A percentile compares a stretch with the other conserved stretches of the same genome.
These are phyloP conservation scores for Falco punctatus DNA, from an alignment of 2,113 vertebrate species.

Conservation along the genomic window DNA sequence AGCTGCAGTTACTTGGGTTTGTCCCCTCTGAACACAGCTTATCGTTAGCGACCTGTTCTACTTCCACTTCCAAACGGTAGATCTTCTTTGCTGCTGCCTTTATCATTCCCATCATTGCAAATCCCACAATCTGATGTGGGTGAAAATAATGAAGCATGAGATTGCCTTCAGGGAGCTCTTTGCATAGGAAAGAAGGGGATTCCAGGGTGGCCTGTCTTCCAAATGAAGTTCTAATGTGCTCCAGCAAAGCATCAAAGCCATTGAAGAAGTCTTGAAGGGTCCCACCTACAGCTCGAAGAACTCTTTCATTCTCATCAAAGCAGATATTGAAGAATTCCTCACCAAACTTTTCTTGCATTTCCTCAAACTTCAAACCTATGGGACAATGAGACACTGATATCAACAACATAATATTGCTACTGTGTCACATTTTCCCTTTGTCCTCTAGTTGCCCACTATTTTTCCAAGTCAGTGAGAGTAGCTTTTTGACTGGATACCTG, in stretches of 20 bases:
- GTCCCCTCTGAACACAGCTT: conserved; percentile 80
- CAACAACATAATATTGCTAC: not conserved
- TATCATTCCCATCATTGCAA: conserved; percentile 94
- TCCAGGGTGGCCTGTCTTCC: conserved; percentile 90
- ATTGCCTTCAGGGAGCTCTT: conserved; percentile 84
- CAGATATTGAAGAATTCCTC: conserved; percentile 96
- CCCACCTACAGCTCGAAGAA: conserved; percentile 92
- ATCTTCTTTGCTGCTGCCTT: conserved; percentile 92
- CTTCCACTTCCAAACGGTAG: conserved; percentile 88
- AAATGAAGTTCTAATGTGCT: conserved; percentile 95
- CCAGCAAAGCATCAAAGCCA: conserved; percentile 95
- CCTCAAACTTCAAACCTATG: conserved; percentile 90
- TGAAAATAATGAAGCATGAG: conserved; percentile 94
- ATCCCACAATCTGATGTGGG: conserved; percentile 88
- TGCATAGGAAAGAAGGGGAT: conserved; percentile 97
- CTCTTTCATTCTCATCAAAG: conserved; percentile 95
- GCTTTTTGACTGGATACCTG: not conserved
- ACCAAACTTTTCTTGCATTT: conserved; percentile 92
- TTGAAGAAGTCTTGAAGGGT: conserved; percentile 98
- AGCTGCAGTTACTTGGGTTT: conserved; percentile 82
- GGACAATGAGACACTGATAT: conserved; percentile 41
- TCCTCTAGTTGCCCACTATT: not conserved
- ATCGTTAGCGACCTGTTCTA: conserved; percentile 85
- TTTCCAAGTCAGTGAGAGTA: not conserved
- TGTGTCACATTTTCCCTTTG: not conserved